Evolutionary conservation across 1,140 invertebrate species (phyloP).

Genomic region (Ruditapes philippinarum): DNA sequence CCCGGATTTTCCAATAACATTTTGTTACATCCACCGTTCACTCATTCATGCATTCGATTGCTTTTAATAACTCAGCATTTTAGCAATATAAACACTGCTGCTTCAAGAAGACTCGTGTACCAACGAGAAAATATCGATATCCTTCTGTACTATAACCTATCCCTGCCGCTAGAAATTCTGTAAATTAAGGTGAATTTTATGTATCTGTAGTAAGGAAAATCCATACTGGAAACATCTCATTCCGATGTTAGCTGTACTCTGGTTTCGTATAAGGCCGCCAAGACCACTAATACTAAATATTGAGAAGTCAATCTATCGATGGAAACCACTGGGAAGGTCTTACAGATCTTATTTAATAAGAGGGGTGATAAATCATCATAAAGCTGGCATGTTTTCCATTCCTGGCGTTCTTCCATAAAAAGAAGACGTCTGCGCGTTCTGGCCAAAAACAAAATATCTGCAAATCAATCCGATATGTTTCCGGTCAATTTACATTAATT

Average conservation of each 20-base stretch:
- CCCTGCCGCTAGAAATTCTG: constrained; percentile 15
- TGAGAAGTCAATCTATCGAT: neutral
- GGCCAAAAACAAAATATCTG: constrained; percentile 3
- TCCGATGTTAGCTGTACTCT: neutral
- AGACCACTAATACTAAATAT: neutral
- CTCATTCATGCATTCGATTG: neutral
- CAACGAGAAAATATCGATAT: constrained; percentile 17
- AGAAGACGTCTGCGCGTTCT: neutral
- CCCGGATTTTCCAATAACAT: constrained; percentile 13
- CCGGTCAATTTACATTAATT: too few relatives aligned
- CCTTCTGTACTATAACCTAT: neutral
- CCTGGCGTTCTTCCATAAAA: neutral
- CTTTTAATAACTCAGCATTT: constrained; percentile 23
- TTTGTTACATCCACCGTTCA: neutral
- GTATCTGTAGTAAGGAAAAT: constrained; percentile 15
- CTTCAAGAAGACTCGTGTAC: neutral
- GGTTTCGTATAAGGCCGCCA: neutral
- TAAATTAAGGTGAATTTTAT: constrained; percentile 36
- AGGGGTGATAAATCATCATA: constrained; percentile 21
- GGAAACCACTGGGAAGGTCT: neutral
- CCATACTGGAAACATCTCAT: constrained; percentile 27
- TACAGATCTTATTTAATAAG: constrained; percentile 12
- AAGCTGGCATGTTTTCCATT: neutral
- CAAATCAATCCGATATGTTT: neutral
- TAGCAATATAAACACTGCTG: neutral